Evolutionary conservation across 92 coral and sea anemone species (phyloP).

Genomic region (Galaxea fascicularis): DNA sequence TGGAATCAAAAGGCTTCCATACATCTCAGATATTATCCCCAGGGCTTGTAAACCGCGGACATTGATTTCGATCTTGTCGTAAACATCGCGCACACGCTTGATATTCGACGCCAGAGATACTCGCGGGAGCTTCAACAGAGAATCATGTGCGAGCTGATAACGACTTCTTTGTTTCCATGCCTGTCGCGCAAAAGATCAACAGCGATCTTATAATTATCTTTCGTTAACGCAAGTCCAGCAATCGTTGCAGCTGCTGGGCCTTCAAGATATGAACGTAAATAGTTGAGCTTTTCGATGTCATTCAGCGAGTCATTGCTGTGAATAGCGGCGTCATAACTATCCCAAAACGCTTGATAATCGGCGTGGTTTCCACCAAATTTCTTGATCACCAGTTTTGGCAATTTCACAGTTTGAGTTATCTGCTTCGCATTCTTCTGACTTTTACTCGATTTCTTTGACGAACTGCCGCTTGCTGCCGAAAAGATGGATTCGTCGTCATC

Average conservation of each 20-base stretch:
- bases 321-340: slow-evolving; percentile 51
- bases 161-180: slow-evolving; percentile 44
- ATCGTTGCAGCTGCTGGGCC: slow-evolving; percentile 50
- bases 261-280: slow-evolving; percentile 29
- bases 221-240: slow-evolving; percentile 48
- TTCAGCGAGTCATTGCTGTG: slow-evolving; percentile 48
- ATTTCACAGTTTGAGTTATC: slow-evolving; percentile 39
- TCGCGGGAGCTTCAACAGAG: slow-evolving; percentile 39
- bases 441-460: slow-evolving; percentile 15
- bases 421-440: too few relatives aligned
- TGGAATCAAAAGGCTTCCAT: slow-evolving; percentile 51
- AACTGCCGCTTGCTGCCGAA: background rate
- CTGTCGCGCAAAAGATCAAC: slow-evolving; percentile 36
- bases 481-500: background rate
- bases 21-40: slow-evolving; percentile 53
- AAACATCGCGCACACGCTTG: background rate
- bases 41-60: slow-evolving; percentile 49
- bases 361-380: slow-evolving; percentile 46
- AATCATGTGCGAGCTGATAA: slow-evolving; percentile 50
- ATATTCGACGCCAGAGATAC: slow-evolving; percentile 6
- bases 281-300: slow-evolving; percentile 33
- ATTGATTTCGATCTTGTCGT: slow-evolving; percentile 50
- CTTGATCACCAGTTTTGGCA: slow-evolving; percentile 55
- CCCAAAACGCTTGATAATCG: slow-evolving; percentile 63
- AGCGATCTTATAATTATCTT: slow-evolving; percentile 35